Evolutionary conservation across 2,888 invertebrate species (phyloP).

Genomic region (Phasia obesa): DNA sequence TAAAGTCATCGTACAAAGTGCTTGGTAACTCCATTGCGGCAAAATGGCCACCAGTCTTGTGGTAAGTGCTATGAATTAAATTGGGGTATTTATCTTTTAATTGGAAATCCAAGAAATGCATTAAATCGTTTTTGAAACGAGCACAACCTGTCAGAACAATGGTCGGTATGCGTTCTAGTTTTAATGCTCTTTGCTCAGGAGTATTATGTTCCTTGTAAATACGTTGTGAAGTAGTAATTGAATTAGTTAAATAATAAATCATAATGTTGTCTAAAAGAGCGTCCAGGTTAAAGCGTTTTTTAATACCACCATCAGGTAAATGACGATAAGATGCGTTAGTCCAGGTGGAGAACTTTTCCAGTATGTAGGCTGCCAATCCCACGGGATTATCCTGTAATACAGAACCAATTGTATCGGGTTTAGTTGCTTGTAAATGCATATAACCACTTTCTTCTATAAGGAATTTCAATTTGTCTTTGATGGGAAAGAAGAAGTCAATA

Average conservation of each 20-base stretch:
- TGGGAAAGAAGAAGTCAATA: constrained; percentile 83
- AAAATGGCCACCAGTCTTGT: constrained; percentile 92
- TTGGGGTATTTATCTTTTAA: constrained; percentile 86
- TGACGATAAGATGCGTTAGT: constrained; percentile 84
- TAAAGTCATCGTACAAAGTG: constrained; percentile 88
- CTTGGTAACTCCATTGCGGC: constrained; percentile 91
- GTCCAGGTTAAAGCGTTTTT: constrained; percentile 84
- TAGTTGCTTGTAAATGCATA: constrained; percentile 92
- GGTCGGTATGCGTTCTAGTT: constrained; percentile 84
- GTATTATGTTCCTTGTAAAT: constrained; percentile 86
- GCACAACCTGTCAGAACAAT: constrained; percentile 89
- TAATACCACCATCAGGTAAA: constrained; percentile 86
- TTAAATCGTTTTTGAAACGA: constrained; percentile 88
- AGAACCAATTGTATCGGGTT: constrained; percentile 92
- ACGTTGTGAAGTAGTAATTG: constrained; percentile 88
- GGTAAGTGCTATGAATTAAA: constrained; percentile 86
- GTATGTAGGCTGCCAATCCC: constrained; percentile 93
- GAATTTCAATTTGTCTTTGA: constrained; percentile 74
- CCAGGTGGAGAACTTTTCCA: constrained; percentile 92
- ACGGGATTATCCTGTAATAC: constrained; percentile 85
- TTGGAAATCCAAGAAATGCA: constrained; percentile 85
- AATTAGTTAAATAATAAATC: constrained; percentile 90
- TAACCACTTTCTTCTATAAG: constrained; percentile 84
- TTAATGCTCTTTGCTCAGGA: constrained; percentile 71
- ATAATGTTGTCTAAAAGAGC: constrained; percentile 88